These are phyloP conservation scores for Megalurothrips usitatus DNA, from an alignment of 2,888 invertebrate genomes.

Conservation along the genomic window DNA sequence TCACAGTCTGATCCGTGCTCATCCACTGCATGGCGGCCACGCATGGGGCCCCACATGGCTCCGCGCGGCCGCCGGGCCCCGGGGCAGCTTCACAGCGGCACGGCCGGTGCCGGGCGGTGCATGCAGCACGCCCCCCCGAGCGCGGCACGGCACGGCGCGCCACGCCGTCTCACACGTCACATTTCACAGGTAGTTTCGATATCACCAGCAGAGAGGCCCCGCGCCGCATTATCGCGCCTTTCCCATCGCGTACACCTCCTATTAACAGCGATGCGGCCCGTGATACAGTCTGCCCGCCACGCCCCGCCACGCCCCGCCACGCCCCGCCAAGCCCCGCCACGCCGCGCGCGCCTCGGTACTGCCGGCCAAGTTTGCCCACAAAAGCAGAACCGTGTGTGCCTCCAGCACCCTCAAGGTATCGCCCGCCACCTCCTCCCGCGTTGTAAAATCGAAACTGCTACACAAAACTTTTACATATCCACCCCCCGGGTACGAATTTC, in stretches of 20 bases:
- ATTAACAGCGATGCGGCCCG: slow-evolving; percentile 14
- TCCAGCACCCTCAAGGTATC: no score
- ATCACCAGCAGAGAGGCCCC: not conserved
- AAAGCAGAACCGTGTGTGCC: no score
- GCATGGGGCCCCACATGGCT: no score
- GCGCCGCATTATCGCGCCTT: slow-evolving; percentile 7
- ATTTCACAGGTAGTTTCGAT: slow-evolving; percentile 22
- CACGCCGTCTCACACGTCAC: slow-evolving; percentile 12
- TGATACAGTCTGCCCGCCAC: not conserved
- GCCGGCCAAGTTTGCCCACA: not conserved
- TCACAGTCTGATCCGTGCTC: no score
- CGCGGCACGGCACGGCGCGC: not conserved
- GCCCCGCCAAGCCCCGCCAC: not conserved
- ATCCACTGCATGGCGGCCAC: no score
- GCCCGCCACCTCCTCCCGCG: no score
- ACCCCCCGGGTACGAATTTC: no score
- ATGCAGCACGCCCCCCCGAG: not conserved
- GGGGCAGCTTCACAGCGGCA: not conserved
- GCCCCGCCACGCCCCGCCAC: not conserved
- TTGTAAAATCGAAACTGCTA: no score
- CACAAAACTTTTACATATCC: no score
- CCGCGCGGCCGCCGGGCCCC: no score
- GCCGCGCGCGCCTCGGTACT: not conserved
- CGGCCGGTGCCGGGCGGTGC: not conserved
- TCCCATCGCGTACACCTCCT: slow-evolving; percentile 7